Conservation (phyloP, 2,888 invertebrate genomes). For the Sinelater perroti region DNA sequence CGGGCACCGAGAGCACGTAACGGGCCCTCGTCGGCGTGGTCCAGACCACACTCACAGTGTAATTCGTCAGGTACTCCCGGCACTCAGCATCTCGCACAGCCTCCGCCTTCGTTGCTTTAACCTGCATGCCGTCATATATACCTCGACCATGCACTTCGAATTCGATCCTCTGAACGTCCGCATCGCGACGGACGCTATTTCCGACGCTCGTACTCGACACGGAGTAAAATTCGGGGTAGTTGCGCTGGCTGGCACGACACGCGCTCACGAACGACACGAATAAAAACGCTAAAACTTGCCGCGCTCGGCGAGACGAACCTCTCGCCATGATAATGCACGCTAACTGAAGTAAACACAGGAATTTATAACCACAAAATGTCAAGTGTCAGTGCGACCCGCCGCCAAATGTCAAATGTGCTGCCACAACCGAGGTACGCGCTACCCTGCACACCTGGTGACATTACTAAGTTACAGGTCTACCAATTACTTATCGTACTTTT, state of each 20-base stretch:
- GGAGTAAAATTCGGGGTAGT: conserved; percentile 46
- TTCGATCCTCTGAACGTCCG: conserved; percentile 49
- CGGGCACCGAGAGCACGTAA: conserved; percentile 52
- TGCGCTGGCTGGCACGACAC: conserved; percentile 23
- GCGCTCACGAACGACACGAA: conserved; percentile 35
- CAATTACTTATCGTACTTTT: too few species aligned
- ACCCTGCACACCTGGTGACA: too few species aligned
- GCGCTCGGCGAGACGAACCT: conserved; percentile 49
- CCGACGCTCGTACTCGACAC: conserved; percentile 41
- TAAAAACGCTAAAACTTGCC: conserved; percentile 47
- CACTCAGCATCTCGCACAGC: conserved; percentile 50
- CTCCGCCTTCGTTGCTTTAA: conserved; percentile 51
- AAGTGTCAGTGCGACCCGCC: conserved; percentile 14
- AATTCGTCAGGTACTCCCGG: conserved; percentile 44
- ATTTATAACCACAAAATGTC: conserved; percentile 22
- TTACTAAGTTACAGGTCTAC: too few species aligned
- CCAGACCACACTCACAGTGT: conserved; percentile 50
- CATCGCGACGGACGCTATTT: conserved; percentile 39
- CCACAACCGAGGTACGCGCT: too few species aligned
- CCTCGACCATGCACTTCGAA: conserved; percentile 56
- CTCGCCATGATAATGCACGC: conserved; percentile 55
- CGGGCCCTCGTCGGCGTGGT: conserved; percentile 45
- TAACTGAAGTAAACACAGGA: conserved; percentile 32
- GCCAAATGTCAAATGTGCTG: conserved; percentile 14
- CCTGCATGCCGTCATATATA: conserved; percentile 50